These are phyloP conservation scores for Bombus superbus DNA, from an alignment of 1,140 invertebrate genomes.

Conservation along the genomic window DNA sequence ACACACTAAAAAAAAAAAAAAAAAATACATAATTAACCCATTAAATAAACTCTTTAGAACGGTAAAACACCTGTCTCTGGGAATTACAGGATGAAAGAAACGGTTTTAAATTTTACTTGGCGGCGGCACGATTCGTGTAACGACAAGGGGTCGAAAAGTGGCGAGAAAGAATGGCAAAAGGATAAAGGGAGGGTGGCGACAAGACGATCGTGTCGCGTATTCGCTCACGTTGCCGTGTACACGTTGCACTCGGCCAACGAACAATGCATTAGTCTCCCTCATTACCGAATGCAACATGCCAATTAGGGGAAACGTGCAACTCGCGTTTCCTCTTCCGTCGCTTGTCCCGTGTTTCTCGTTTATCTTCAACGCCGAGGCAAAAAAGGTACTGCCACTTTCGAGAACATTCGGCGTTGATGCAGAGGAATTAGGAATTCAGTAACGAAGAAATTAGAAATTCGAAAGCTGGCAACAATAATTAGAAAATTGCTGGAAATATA, in stretches of 20 bases:
- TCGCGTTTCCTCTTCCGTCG: not conserved
- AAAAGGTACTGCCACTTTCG: too few species aligned
- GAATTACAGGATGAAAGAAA: not conserved
- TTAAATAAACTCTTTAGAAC: not conserved
- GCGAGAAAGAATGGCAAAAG: not conserved
- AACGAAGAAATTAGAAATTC: too few species aligned
- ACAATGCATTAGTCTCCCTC: slow-evolving; percentile 68
- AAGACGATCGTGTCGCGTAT: slow-evolving; percentile 55
- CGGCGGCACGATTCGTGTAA: too few species aligned
- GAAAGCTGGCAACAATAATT: too few species aligned
- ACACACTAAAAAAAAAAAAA: not conserved
- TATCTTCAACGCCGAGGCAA: too few species aligned
- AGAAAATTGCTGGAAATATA: too few species aligned
- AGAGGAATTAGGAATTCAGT: too few species aligned
- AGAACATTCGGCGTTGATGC: too few species aligned
- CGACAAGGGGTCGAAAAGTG: not conserved
- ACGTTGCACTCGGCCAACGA: slow-evolving; percentile 27
- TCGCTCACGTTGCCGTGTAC: slow-evolving; percentile 13
- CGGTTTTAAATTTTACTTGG: not conserved
- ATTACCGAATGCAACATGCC: slow-evolving; percentile 66
- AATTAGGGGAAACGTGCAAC: slow-evolving; percentile 56
- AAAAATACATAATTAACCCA: not conserved
- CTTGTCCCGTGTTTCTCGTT: not conserved
- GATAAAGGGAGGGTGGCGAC: not conserved
- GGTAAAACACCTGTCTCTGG: not conserved